phyloP scores from a whole-genome alignment of 2,888 invertebrate species.

The Sisyra nigra region DNA sequence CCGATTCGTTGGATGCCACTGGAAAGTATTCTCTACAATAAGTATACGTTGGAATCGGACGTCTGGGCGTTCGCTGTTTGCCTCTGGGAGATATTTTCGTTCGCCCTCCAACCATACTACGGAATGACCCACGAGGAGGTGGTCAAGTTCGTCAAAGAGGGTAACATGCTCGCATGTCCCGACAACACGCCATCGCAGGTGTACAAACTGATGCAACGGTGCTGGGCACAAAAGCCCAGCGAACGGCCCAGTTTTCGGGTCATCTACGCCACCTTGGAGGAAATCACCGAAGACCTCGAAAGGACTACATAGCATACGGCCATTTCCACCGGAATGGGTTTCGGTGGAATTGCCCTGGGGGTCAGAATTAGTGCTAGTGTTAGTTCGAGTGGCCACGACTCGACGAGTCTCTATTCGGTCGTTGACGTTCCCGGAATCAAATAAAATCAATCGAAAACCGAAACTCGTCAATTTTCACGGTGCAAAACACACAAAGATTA shows the following conservation, averaged over 20 bases:
- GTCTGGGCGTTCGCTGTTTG: slow-evolving; percentile 97
- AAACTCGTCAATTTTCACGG: too few species aligned
- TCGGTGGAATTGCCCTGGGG: slow-evolving; percentile 3
- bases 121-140: slow-evolving; percentile 97
- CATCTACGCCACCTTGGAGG: slow-evolving; percentile 64
- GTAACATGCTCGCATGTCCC: slow-evolving; percentile 77
- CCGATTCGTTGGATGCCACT: slow-evolving; percentile 97
- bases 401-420: slow-evolving; percentile 6
- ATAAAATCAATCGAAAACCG: slow-evolving; percentile 1
- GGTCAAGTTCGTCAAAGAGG: slow-evolving; percentile 84
- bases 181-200: slow-evolving; percentile 76
- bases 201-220: slow-evolving; percentile 84
- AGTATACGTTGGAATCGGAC: slow-evolving; percentile 90
- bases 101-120: slow-evolving; percentile 91
- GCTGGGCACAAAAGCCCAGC: slow-evolving; percentile 78
- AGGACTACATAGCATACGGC: slow-evolving; percentile 8
- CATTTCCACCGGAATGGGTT: slow-evolving; percentile 1
- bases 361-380: slow-evolving; percentile 5
- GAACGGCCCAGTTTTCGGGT: slow-evolving; percentile 75
- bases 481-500: too few species aligned
- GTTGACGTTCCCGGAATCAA: slow-evolving; percentile 8
- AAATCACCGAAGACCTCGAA: slow-evolving; percentile 33
- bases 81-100: slow-evolving; percentile 94
- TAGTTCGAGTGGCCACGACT: slow-evolving; percentile 6
- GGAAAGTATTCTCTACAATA: slow-evolving; percentile 90